Base-by-base conservation (phyloP, 2,888 invertebrate genomes). In the Tipula confusa region DNA sequence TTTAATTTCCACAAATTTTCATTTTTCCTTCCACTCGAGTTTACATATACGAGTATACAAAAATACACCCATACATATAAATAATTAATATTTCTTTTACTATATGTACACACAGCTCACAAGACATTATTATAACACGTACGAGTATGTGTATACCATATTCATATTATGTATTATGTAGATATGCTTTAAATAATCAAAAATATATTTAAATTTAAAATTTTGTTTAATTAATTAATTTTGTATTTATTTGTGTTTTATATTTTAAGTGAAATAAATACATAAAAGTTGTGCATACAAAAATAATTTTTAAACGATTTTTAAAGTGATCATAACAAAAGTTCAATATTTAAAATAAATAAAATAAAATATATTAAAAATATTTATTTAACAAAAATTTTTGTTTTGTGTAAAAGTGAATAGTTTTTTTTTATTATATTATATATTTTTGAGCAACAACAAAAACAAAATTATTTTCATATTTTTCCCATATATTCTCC, bases 171-270 rank as follows among this genome's bases (percentile, higher is more conserved):
- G n/a, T n/a, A n/a, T n/a, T 15, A 43, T 43, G 15, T 24, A 64
- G 9, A 33, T 24, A 43, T 43, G 2, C 15, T 43, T 43, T 43
- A 43, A 11, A 64, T 64, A 64, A 24, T 64, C 24, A 7, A 64
- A 18, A 64, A 64, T 64, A n/a, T n/a, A 64, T 64, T 64, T 64
- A 18, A 64, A 7, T n/a, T n/a, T n/a, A n/a, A n/a, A n/a, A n/a
- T 64, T 64, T 64, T 64, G 9, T 64, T 64, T n/a, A n/a, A 64
- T 24, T 64, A 64, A 64, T 64, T 24, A 64, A 9, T 7, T 7
- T 64, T 64, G 18, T 64, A 64, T 64, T 64, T 64, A 48, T 48
- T 48, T 64, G n/a, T n/a, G n/a, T n/a, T n/a, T n/a, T n/a, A n/a
- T n/a, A 24, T 64, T 64, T 64, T 2, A 64, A 64, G 64, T 64